Percentiles rank a stretch among this genome's conserved stretches.
These are phyloP conservation scores for Argyrosomus regius DNA, from an alignment of 2,797 vertebrate species.

Conservation along the genomic window DNA sequence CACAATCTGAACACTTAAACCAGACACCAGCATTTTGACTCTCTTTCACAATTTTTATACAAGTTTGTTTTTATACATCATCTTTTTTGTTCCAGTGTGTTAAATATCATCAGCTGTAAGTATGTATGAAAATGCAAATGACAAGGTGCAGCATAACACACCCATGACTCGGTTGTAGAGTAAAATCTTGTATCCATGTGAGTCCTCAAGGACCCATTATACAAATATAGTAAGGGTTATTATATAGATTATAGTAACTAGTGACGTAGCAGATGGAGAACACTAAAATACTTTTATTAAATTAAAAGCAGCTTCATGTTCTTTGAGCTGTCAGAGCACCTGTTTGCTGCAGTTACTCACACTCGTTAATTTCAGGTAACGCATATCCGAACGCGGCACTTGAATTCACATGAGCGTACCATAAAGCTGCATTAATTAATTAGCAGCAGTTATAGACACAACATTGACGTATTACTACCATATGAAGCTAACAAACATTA, in stretches of 20 bases:
- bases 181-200: not conserved
- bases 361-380: too few species aligned
- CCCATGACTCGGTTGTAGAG: not conserved
- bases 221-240: not conserved
- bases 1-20: slow-evolving; percentile 1
- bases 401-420: not conserved
- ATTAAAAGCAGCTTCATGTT: not conserved
- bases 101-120: not conserved
- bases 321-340: not conserved
- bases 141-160: not conserved
- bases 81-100: not conserved
- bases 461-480: not conserved
- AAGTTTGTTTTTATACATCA: not conserved
- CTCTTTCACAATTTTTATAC: slow-evolving; percentile 5
- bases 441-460: too few species aligned
- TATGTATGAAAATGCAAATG: not conserved
- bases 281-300: not conserved
- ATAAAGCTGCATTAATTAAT: not conserved
- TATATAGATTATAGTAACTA: not conserved
- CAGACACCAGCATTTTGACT: slow-evolving; percentile 7
- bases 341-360: not conserved
- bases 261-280: not conserved
- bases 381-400: not conserved
- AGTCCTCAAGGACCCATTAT: not conserved
- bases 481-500: too few species aligned